Conservation (phyloP, 1,140 invertebrate species). For the Drosophila tsacasi region DNA sequence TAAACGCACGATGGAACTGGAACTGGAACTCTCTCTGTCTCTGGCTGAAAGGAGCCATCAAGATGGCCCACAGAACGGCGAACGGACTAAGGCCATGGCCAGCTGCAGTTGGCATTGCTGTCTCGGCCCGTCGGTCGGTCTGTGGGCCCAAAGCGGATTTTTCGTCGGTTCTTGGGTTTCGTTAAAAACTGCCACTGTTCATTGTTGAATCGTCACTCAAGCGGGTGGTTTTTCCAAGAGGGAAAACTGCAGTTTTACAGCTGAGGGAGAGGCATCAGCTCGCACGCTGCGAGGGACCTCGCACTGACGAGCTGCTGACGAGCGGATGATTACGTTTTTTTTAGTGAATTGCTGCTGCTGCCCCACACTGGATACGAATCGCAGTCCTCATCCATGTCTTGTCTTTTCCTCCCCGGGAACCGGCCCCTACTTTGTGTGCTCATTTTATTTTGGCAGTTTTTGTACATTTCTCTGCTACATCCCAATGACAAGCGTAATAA, state of each 20-base stretch:
- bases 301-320: slow-evolving; percentile 72
- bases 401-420: slow-evolving; percentile 4
- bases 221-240: slow-evolving; percentile 17
- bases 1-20: slow-evolving; percentile 63
- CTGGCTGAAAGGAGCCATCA: slow-evolving; percentile 7
- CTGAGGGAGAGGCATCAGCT: slow-evolving; percentile 19
- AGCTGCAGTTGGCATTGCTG: slow-evolving; percentile 63
- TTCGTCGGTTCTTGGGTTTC: slow-evolving; percentile 35
- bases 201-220: slow-evolving; percentile 80
- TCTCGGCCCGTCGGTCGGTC: background rate
- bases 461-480: slow-evolving; percentile 52
- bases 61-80: slow-evolving; percentile 24
- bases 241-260: slow-evolving; percentile 37
- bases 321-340: slow-evolving; percentile 75
- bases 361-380: slow-evolving; percentile 18
- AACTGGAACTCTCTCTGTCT: slow-evolving; percentile 24
- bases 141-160: slow-evolving; percentile 29
- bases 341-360: slow-evolving; percentile 60
- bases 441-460: slow-evolving; percentile 67
- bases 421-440: slow-evolving; percentile 47
- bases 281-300: slow-evolving; percentile 48
- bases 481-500: slow-evolving; percentile 82
- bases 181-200: slow-evolving; percentile 77
- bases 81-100: slow-evolving; percentile 13
- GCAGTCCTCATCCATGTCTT: slow-evolving; percentile 10